Base-by-base conservation (phyloP, 2,888 invertebrate genomes). In the Chromoteleia sp. region DNA sequence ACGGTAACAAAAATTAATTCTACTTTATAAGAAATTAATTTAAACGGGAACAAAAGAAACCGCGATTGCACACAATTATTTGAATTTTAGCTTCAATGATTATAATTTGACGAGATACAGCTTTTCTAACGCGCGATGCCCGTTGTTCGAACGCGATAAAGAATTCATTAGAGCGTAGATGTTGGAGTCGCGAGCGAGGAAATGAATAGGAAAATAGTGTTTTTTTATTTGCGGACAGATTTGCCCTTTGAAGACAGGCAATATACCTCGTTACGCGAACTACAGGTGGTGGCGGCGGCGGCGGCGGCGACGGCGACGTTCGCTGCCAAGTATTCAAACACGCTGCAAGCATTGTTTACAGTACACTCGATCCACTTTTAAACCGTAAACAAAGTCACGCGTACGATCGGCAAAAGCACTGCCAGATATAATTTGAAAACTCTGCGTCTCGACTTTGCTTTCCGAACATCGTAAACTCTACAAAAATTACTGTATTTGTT, bases 261-360 rank as follows among this genome's bases (percentile, higher is more conserved):
- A 33, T 71, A 33, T 78, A 78, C 71, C 71, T 78, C 71, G 63
- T 58, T 50, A 71, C 56, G 15, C 50, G 68, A 61, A 80, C 74
- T 19, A 80, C 74, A 65, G 75, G 74, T 70, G 63, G 30, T 41
- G 56, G 50, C 12, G 36, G 61, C 39, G 17, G 48, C 17, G 17
- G 48, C 17, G n/a, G n/a, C n/a, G n/a, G n/a, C n/a, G n/a, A n/a
- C 19, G 39, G 67, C 33, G 21, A 45, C 21, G 14, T 14, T 48
- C 73, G 59, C 33, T 79, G 79, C 79, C 67, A 79, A 80, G 63
- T 68, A 52, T 77, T 77, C 45, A 77, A 21, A 77, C 76, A 77
- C 39, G 76, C 76, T 48, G 76, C 68, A 56, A 70, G 76, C 76
- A 77, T 77, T 70, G 61, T 77, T 77, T 70, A 59, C 59, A 5